phyloP scores from a whole-genome alignment of 2,888 invertebrate genomes.

The Tetragonula carbonaria region DNA sequence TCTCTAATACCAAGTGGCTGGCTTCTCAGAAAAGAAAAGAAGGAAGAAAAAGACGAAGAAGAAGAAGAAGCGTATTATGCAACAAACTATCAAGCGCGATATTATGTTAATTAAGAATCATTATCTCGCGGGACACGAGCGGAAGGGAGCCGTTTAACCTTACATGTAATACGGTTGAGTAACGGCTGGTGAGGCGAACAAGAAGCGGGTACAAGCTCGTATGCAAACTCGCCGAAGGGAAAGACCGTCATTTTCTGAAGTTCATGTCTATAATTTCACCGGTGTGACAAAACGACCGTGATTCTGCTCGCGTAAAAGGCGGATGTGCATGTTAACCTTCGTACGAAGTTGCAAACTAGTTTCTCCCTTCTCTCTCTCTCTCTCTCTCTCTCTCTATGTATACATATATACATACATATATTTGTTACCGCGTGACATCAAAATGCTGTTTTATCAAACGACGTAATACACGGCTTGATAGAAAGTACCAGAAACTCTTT shows the following conservation, averaged over 20 bases:
- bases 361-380: background rate
- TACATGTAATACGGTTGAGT: background rate
- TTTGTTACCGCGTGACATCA: background rate
- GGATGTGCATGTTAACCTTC: background rate
- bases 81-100: background rate
- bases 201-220: background rate
- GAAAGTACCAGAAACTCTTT: background rate
- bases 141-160: background rate
- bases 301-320: background rate
- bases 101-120: background rate
- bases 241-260: slow-evolving; percentile 8
- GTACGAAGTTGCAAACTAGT: slow-evolving; percentile 14
- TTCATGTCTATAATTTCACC: slow-evolving; percentile 16
- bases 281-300: slow-evolving; percentile 15
- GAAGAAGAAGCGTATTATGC: background rate
- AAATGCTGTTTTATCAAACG: background rate
- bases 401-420: no score
- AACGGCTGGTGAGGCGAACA: background rate
- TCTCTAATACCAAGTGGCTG: no score
- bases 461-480: background rate
- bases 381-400: background rate
- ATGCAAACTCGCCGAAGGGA: slow-evolving; percentile 10
- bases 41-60: no score
- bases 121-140: background rate
- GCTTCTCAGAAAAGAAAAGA: no score